Conservation (phyloP, 2,113 vertebrate genomes). For the Ailurus styani region DNA sequence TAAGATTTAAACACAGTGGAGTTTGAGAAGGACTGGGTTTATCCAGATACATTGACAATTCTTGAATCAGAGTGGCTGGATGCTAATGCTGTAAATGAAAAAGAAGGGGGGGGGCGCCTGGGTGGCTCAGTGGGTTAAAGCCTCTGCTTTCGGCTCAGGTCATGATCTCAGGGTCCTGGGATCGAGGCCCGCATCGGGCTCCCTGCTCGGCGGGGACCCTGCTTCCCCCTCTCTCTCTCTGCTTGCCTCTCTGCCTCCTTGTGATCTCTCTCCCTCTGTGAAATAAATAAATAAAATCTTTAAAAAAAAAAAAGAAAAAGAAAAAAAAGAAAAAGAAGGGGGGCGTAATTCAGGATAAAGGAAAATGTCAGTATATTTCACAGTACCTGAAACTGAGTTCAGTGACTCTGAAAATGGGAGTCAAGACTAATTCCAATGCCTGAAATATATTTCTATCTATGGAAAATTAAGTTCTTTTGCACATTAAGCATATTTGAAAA, state of each 20-base stretch:
- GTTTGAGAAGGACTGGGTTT: neutral
- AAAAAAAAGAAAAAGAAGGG: no score
- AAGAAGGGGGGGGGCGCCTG: neutral
- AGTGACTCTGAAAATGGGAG: neutral
- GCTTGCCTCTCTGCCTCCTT: no score
- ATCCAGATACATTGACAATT: conserved; percentile 13
- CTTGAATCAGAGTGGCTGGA: neutral
- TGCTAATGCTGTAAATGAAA: neutral
- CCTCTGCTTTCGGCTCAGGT: no score
- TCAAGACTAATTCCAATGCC: neutral
- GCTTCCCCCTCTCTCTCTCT: no score
- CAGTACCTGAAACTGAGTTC: neutral
- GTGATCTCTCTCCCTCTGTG: no score
- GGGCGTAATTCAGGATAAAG: neutral
- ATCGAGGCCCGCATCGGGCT: no score
- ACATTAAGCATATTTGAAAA: conserved; percentile 8
- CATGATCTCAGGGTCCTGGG: no score
- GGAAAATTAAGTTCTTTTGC: neutral
- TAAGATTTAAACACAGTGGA: neutral
- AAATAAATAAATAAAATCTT: no score
- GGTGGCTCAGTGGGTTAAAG: no score
- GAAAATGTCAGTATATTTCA: neutral
- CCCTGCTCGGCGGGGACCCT: no score
- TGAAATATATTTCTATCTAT: neutral
- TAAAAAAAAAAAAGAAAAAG: no score